phyloP scores from a whole-genome alignment of 64 coral and sea anemone genomes.

The Pocillopora damicornis region DNA sequence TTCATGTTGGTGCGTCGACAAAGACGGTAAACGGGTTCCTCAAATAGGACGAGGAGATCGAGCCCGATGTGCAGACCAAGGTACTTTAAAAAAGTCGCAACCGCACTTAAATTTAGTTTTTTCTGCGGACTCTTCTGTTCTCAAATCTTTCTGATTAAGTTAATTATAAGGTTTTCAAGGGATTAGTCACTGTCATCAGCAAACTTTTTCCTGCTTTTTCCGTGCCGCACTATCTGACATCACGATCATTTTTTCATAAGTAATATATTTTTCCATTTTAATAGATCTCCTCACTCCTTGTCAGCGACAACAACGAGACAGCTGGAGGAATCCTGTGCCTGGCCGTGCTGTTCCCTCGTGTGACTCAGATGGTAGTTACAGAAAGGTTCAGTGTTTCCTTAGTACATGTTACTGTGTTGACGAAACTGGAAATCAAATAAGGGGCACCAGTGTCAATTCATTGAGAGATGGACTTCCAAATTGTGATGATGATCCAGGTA shows the following conservation, averaged over 20 bases:
- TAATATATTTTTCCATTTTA: background rate
- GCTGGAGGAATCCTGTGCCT: slow-evolving; percentile 54
- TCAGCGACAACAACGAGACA: slow-evolving; percentile 52
- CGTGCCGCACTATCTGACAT: background rate
- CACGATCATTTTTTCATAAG: background rate
- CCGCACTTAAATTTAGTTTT: too few relatives aligned
- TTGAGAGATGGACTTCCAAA: slow-evolving; percentile 38
- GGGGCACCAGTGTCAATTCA: slow-evolving; percentile 30
- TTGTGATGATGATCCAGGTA: slow-evolving; percentile 33
- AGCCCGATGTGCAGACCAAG: slow-evolving; percentile 51
- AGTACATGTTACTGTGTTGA: slow-evolving; percentile 86
- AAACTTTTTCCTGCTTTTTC: background rate
- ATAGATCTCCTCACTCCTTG: slow-evolving; percentile 54
- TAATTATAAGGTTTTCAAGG: too few relatives aligned
- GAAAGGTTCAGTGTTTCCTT: slow-evolving; percentile 64
- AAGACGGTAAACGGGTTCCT: slow-evolving; percentile 43
- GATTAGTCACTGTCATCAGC: too few relatives aligned
- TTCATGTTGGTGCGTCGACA: slow-evolving; percentile 65
- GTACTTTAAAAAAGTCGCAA: slow-evolving; percentile 5
- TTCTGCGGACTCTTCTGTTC: too few relatives aligned
- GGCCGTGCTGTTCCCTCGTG: slow-evolving; percentile 70
- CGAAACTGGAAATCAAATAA: slow-evolving; percentile 61
- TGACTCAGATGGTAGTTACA: slow-evolving; percentile 63
- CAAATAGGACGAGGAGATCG: slow-evolving; percentile 46
- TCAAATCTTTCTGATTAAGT: background rate